Percentiles rank a stretch among this genome's conserved stretches.
Evolutionary conservation across 2,797 vertebrate genomes (phyloP).

Genomic region (Pelochelys cantorii): DNA sequence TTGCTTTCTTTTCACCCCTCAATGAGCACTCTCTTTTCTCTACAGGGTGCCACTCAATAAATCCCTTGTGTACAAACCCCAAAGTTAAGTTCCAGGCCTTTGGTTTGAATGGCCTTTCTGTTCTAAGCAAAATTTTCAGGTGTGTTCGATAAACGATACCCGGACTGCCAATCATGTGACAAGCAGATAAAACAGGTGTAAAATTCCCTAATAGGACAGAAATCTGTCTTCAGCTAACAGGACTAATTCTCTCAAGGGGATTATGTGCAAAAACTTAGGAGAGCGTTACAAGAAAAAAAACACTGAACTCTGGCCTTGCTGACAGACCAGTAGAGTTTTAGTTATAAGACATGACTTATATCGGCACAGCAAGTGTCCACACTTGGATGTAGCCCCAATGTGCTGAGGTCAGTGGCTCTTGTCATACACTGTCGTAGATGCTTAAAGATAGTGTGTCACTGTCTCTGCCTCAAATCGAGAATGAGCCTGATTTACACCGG

Average conservation of each 20-base stretch:
- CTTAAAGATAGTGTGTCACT: neutral
- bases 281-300: neutral
- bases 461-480: fast-evolving
- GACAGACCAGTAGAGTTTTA: neutral
- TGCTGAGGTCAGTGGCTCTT: fast-evolving
- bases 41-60: neutral
- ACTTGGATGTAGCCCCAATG: neutral
- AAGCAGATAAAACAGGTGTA: neutral
- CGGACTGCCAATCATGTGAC: neutral
- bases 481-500: neutral
- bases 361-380: fast-evolving
- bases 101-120: neutral
- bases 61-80: fast-evolving
- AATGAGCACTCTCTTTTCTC: neutral
- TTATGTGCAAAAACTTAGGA: fast-evolving
- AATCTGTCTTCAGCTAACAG: fast-evolving
- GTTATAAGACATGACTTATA: fast-evolving
- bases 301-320: neutral
- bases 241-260: neutral
- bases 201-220: fast-evolving
- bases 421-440: fast-evolving
- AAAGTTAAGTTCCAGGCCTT: neutral
- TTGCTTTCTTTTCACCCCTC: neutral
- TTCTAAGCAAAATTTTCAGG: fast-evolving
- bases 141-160: fast-evolving